A percentile compares a stretch with the other conserved stretches of the same genome.
These are phyloP conservation scores for Sebastes dallii DNA, from an alignment of 2,797 vertebrate genomes.

Conservation along the genomic window DNA sequence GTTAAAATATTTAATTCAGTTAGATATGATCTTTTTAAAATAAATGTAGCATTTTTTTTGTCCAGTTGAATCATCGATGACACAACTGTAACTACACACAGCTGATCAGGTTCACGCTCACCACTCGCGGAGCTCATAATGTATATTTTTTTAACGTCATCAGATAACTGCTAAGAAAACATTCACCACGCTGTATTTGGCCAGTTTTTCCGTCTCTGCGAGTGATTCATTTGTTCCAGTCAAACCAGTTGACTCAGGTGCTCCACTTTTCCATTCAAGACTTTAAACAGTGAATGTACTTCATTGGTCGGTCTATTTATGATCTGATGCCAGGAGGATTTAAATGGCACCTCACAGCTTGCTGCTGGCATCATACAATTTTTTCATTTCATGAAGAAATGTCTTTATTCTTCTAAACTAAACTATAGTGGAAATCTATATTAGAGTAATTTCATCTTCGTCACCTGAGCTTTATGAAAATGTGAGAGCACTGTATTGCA, in stretches of 20 bases:
- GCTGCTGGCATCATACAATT: background rate
- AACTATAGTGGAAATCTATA: constrained; percentile 22
- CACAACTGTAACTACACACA: constrained; percentile 27
- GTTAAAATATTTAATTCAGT: constrained; percentile 68
- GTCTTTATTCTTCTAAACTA: constrained; percentile 19
- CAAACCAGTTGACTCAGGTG: constrained; percentile 74
- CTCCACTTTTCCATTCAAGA: constrained; percentile 54
- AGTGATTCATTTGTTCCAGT: constrained; percentile 38
- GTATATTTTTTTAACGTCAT: constrained; percentile 25
- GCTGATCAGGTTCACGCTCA: constrained; percentile 39
- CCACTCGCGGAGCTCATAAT: constrained; percentile 11
- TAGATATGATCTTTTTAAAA: constrained; percentile 55
- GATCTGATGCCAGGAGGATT: constrained; percentile 20
- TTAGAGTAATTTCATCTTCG: constrained; percentile 36
- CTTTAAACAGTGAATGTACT: constrained; percentile 63
- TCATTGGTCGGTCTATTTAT: constrained; percentile 6
- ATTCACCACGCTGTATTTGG: constrained; percentile 22
- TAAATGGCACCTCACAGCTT: constrained; percentile 14
- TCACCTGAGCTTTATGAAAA: constrained; percentile 43
- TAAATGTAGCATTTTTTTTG: constrained; percentile 56
- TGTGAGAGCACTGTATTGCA: constrained; percentile 63
- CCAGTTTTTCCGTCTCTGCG: constrained; percentile 25
- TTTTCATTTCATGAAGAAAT: constrained; percentile 39
- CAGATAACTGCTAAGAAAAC: constrained; percentile 22
- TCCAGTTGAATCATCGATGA: constrained; percentile 44